phyloP scores from a whole-genome alignment of 1,140 invertebrate genomes.

The Lanistes nyassanus region DNA sequence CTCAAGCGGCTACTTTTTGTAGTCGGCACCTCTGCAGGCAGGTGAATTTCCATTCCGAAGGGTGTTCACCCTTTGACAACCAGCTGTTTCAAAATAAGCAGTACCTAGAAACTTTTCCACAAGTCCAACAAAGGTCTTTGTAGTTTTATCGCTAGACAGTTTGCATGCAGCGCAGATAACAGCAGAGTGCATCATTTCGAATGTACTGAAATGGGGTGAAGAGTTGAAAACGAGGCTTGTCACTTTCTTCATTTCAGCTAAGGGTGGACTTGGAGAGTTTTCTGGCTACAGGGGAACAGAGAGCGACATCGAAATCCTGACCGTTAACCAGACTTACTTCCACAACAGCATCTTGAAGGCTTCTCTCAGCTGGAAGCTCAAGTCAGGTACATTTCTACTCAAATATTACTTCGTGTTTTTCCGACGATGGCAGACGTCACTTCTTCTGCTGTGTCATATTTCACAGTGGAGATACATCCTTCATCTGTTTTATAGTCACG shows the following conservation, averaged over 20 bases:
- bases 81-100: too few species aligned
- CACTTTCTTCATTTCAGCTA: background rate
- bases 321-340: slow-evolving; percentile 16
- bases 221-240: background rate
- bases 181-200: too few species aligned
- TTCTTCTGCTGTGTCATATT: background rate
- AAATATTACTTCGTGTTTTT: background rate
- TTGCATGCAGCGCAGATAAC: too few species aligned
- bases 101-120: too few species aligned
- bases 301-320: slow-evolving; percentile 1
- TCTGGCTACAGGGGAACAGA: background rate
- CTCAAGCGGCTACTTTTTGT: too few species aligned
- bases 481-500: background rate
- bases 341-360: slow-evolving; percentile 14
- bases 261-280: background rate
- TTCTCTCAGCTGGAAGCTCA: slow-evolving; percentile 7
- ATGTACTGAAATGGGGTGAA: too few species aligned
- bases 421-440: background rate
- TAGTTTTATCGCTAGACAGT: too few species aligned
- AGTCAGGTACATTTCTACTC: background rate
- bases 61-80: too few species aligned
- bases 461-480: background rate
- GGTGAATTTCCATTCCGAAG: too few species aligned
- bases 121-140: too few species aligned
- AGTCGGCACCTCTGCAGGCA: too few species aligned